A percentile compares a stretch with the other conserved stretches of the same genome.
These are phyloP conservation scores for Tinea pellionella DNA, from an alignment of 2,888 invertebrate species.

Conservation along the genomic window DNA sequence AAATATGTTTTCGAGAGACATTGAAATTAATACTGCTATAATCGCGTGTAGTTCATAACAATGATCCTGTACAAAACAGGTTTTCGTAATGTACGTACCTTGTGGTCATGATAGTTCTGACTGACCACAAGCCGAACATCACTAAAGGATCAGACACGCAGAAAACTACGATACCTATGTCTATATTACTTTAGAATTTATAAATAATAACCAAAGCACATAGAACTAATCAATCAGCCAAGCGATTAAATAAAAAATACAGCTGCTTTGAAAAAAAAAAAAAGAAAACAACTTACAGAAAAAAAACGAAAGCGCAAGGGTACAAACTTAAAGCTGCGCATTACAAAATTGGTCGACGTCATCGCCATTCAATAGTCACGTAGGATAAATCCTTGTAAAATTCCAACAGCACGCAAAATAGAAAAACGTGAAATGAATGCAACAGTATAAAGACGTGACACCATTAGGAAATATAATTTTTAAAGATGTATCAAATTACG, in stretches of 20 bases:
- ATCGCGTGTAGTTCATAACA: background rate
- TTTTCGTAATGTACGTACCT: background rate
- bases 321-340: slow-evolving; percentile 20
- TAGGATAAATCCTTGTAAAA: slow-evolving; percentile 23
- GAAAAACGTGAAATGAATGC: background rate
- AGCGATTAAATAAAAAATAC: too few relatives aligned
- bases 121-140: slow-evolving; percentile 51
- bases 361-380: slow-evolving; percentile 46
- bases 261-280: too few relatives aligned
- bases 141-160: slow-evolving; percentile 22
- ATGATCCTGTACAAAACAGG: slow-evolving; percentile 3
- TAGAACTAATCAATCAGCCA: too few relatives aligned
- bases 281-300: too few relatives aligned
- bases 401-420: background rate
- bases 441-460: background rate
- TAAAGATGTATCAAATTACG: too few relatives aligned
- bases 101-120: slow-evolving; percentile 39
- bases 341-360: slow-evolving; percentile 25
- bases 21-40: background rate
- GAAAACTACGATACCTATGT: background rate
- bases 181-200: too few relatives aligned
- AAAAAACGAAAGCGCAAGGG: too few relatives aligned
- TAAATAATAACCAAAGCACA: too few relatives aligned
- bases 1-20: background rate
- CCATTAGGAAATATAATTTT: background rate